Evolutionary conservation across 2,888 invertebrate genomes (phyloP).

Genomic region (Itoplectis maculator): DNA sequence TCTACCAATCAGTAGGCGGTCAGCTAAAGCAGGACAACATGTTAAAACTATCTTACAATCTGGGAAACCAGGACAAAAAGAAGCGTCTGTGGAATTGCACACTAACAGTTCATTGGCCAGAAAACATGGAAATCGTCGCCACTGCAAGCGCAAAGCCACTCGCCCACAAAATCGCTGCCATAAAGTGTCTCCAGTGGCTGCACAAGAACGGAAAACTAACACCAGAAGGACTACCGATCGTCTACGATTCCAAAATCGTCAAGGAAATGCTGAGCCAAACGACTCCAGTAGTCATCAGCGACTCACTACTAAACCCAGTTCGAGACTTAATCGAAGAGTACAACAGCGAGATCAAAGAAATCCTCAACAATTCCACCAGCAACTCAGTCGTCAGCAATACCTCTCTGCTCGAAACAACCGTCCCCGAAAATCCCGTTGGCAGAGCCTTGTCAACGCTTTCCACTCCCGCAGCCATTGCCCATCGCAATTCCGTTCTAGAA

Average conservation of each 20-base stretch:
- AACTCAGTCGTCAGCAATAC: constrained; percentile 21
- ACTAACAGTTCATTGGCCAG: constrained; percentile 87
- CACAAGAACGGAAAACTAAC: constrained; percentile 85
- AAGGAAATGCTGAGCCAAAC: constrained; percentile 81
- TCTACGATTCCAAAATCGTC: constrained; percentile 84
- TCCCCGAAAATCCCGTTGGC: constrained; percentile 67
- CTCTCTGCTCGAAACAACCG: too few relatives aligned
- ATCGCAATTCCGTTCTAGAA: constrained; percentile 59
- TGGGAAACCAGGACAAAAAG: too few relatives aligned
- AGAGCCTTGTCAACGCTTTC: too few relatives aligned
- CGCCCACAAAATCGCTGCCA: constrained; percentile 86
- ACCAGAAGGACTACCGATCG: too few relatives aligned
- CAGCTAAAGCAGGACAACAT: constrained; percentile 84
- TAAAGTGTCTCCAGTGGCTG: constrained; percentile 86
- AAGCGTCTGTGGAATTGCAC: constrained; percentile 80
- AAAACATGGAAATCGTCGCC: constrained; percentile 86
- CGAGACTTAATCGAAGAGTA: constrained; percentile 85
- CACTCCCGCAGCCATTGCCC: too few relatives aligned
- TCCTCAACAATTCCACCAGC: constrained; percentile 32
- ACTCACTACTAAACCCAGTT: too few relatives aligned
- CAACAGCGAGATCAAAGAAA: constrained; percentile 75
- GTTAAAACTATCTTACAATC: constrained; percentile 26
- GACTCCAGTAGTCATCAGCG: constrained; percentile 80
- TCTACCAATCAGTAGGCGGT: constrained; percentile 83
- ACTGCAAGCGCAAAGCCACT: constrained; percentile 85